Conservation (phyloP, 2,888 invertebrate genomes). For the Clunio marinus region DNA sequence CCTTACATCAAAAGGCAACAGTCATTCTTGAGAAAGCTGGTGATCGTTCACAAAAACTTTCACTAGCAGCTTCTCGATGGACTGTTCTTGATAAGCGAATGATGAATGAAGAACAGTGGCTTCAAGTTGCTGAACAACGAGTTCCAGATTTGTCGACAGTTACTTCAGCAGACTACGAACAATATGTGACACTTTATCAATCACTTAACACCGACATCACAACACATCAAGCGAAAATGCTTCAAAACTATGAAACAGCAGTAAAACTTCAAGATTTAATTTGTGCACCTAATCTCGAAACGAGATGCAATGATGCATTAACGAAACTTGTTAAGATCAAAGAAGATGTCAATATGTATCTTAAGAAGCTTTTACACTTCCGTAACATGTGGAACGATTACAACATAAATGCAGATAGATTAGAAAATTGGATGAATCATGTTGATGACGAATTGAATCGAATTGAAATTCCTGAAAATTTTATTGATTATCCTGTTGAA, state of each 20-base stretch:
- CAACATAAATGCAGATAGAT: slow-evolving; percentile 65
- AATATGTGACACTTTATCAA: slow-evolving; percentile 78
- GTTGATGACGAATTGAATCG: slow-evolving; percentile 67
- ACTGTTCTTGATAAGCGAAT: slow-evolving; percentile 73
- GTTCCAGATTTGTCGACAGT: slow-evolving; percentile 76
- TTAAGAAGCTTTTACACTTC: slow-evolving; percentile 68
- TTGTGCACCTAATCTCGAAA: slow-evolving; percentile 68
- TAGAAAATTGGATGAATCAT: slow-evolving; percentile 71
- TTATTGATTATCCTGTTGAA: slow-evolving; percentile 59
- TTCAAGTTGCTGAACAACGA: slow-evolving; percentile 76
- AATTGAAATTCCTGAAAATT: slow-evolving; percentile 61
- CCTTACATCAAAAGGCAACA: slow-evolving; percentile 71
- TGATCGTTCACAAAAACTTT: slow-evolving; percentile 75
- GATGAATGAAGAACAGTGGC: slow-evolving; percentile 77
- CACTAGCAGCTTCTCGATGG: slow-evolving; percentile 80
- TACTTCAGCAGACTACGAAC: slow-evolving; percentile 77
- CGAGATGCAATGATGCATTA: slow-evolving; percentile 67
- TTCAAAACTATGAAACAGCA: slow-evolving; percentile 67
- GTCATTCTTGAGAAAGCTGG: slow-evolving; percentile 75
- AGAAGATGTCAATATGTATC: slow-evolving; percentile 69
- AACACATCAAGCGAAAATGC: slow-evolving; percentile 72
- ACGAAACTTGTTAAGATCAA: slow-evolving; percentile 69
- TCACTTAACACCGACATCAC: slow-evolving; percentile 73
- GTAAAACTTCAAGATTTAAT: slow-evolving; percentile 70
- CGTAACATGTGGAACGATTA: slow-evolving; percentile 74